Evolutionary conservation across 1,140 invertebrate species (phyloP).

Genomic region (Thaumatotibia leucotreta): DNA sequence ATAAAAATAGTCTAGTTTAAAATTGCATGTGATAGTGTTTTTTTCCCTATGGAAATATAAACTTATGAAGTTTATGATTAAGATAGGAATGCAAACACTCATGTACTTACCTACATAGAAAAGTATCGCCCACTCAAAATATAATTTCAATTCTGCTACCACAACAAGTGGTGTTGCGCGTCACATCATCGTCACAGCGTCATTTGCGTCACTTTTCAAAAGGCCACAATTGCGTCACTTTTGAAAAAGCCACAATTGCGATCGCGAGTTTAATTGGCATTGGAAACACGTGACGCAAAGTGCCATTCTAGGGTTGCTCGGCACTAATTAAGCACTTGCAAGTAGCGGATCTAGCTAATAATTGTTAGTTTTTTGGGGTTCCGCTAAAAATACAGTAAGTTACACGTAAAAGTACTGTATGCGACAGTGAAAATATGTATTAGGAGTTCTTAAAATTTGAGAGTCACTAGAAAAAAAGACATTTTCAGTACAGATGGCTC

Average conservation of each 20-base stretch:
- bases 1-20: too few relatives aligned
- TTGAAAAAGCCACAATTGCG: neutral
- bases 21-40: too few relatives aligned
- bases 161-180: neutral
- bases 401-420: too few relatives aligned
- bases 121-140: neutral
- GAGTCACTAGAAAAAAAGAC: too few relatives aligned
- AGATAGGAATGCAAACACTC: too few relatives aligned
- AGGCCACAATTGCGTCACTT: neutral
- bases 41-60: too few relatives aligned
- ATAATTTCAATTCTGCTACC: neutral
- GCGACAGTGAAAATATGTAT: too few relatives aligned
- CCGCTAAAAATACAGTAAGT: slow-evolving; percentile 4
- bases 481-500: too few relatives aligned
- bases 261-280: slow-evolving; percentile 7
- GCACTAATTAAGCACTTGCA: slow-evolving; percentile 65
- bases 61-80: too few relatives aligned
- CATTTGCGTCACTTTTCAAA: neutral
- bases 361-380: slow-evolving; percentile 36
- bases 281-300: neutral
- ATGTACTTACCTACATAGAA: neutral
- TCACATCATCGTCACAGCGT: neutral
- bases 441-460: too few relatives aligned
- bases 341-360: slow-evolving; percentile 32
- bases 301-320: slow-evolving; percentile 33